Conservation (phyloP, 1,140 invertebrate species). For the Trialeurodes vaporariorum region DNA sequence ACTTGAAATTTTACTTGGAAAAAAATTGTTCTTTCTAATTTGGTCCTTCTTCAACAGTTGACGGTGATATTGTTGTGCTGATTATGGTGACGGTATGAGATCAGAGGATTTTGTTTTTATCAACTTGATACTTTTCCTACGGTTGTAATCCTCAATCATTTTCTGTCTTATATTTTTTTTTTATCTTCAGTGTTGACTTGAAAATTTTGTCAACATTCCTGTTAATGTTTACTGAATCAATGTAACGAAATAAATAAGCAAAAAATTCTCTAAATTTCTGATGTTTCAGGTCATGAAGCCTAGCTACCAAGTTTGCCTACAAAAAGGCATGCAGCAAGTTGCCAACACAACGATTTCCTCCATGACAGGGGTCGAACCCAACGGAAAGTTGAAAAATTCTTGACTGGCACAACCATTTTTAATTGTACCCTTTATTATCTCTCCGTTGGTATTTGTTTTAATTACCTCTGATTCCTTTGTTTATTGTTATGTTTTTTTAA, state of each 20-base stretch:
- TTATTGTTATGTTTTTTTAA: too few relatives aligned
- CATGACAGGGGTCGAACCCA: conserved; percentile 22
- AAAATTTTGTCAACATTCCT: conserved; percentile 1
- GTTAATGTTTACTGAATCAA: too few relatives aligned
- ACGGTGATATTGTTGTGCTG: too few relatives aligned
- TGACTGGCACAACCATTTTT: conserved; percentile 39
- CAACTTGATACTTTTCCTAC: too few relatives aligned
- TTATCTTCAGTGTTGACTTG: conserved; percentile 3
- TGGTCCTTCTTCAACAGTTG: too few relatives aligned
- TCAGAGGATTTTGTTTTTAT: too few relatives aligned
- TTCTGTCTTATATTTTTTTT: too few relatives aligned
- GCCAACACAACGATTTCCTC: conserved; percentile 36
- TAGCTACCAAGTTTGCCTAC: conserved; percentile 58
- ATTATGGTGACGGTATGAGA: too few relatives aligned
- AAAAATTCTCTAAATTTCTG: conserved; percentile 17
- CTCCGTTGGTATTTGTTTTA: conserved; percentile 11
- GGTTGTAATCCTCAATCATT: too few relatives aligned
- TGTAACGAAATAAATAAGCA: conserved; percentile 7
- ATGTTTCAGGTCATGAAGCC: conserved; percentile 64
- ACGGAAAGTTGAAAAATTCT: conserved; percentile 47
- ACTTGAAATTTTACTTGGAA: too few relatives aligned
- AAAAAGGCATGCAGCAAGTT: conserved; percentile 64
- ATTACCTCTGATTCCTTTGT: neutral
- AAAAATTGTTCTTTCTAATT: too few relatives aligned
- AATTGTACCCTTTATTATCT: too few relatives aligned